These are phyloP conservation scores for Macrotrachela quadricornifera DNA, from an alignment of 1,140 invertebrate genomes.

Conservation along the genomic window DNA sequence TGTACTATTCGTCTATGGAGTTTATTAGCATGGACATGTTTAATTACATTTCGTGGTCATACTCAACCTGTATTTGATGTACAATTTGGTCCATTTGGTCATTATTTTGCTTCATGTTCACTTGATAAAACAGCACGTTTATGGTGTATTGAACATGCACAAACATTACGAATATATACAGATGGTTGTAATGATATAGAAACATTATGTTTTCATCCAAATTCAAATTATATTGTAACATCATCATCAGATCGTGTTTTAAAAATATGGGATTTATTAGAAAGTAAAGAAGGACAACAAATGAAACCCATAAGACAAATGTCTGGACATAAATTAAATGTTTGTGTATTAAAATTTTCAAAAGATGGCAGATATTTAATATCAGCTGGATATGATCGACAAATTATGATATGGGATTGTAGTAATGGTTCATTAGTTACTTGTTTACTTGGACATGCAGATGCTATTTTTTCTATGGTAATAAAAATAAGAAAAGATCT, in stretches of 20 bases:
- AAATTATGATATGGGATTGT: constrained; percentile 5
- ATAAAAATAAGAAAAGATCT: too few species aligned
- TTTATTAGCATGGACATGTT: constrained; percentile 76
- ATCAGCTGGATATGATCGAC: neutral
- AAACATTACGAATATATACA: constrained; percentile 70
- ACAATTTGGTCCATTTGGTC: constrained; percentile 60
- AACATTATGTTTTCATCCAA: constrained; percentile 75
- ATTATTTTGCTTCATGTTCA: constrained; percentile 80
- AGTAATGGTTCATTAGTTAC: neutral
- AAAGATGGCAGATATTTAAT: constrained; percentile 1
- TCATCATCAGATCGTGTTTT: constrained; percentile 84
- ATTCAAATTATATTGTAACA: constrained; percentile 89
- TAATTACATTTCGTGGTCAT: constrained; percentile 77
- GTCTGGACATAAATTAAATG: constrained; percentile 2
- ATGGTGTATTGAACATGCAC: constrained; percentile 82
- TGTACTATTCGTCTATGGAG: constrained; percentile 83
- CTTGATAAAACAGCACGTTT: constrained; percentile 76
- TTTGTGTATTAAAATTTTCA: constrained; percentile 4
- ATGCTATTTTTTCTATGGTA: constrained; percentile 1
- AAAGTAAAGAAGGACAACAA: constrained; percentile 1
- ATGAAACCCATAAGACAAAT: neutral
- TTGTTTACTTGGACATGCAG: neutral
- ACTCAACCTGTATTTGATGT: constrained; percentile 82
- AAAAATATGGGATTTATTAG: constrained; percentile 77
- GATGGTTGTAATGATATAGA: constrained; percentile 87